phyloP scores from a whole-genome alignment of 2,888 invertebrate genomes.

The Calliopum simillimum region DNA sequence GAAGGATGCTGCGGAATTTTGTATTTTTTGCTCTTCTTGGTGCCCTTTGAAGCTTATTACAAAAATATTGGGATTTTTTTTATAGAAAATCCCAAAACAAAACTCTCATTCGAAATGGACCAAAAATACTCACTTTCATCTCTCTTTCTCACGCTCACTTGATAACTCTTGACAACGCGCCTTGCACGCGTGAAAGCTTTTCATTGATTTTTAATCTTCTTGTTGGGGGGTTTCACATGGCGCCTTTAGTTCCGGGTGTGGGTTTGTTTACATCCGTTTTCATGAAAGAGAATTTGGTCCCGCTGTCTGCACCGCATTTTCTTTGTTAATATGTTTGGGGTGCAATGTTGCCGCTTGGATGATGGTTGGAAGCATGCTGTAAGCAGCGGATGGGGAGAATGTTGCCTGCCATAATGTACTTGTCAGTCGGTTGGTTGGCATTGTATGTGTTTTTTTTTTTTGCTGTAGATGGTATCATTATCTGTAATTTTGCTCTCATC shows the following conservation, averaged over 20 bases:
- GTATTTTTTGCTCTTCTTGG: neutral
- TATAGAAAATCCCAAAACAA: conserved; percentile 31
- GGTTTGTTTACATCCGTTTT: conserved; percentile 38
- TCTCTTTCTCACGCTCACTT: neutral
- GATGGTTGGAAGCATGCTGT: neutral
- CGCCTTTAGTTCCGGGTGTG: conserved; percentile 2
- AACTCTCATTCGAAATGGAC: neutral
- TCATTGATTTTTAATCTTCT: conserved; percentile 37
- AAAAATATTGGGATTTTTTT: neutral
- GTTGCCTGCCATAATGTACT: conserved; percentile 1
- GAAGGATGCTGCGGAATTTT: conserved; percentile 41
- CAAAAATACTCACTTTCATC: neutral
- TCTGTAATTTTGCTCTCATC: conserved; percentile 32
- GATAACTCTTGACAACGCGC: neutral
- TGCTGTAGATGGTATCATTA: conserved; percentile 23
- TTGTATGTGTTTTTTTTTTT: too few species aligned
- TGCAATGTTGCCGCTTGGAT: neutral
- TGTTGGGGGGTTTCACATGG: neutral
- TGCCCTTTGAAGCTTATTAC: neutral
- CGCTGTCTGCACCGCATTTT: conserved; percentile 30
- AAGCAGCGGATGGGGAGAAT: neutral
- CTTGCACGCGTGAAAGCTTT: conserved; percentile 40
- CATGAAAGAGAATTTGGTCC: conserved; percentile 30
- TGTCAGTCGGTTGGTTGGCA: neutral
- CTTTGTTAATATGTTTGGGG: conserved; percentile 8